These are phyloP conservation scores for Hydra vulgaris DNA, from an alignment of 30 jellyfish, hydroid and myxozoan species.

Conservation along the genomic window DNA sequence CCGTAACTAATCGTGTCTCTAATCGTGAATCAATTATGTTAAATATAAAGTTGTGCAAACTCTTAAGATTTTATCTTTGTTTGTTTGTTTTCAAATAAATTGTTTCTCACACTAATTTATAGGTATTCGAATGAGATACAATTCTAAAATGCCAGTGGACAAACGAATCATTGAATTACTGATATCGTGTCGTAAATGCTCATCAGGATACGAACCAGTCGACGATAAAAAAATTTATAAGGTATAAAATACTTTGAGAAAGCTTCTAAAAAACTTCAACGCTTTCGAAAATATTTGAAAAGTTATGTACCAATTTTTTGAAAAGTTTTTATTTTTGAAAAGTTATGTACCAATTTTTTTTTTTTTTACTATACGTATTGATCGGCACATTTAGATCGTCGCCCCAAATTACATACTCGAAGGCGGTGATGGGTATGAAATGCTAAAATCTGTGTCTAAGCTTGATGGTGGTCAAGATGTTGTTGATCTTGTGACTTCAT, in stretches of 20 bases:
- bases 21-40: too few relatives aligned
- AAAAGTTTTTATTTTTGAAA: too few relatives aligned
- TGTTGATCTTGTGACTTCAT: not conserved
- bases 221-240: slow-evolving; percentile 40
- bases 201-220: slow-evolving; percentile 54
- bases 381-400: slow-evolving; percentile 4
- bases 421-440: slow-evolving; percentile 23
- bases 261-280: not conserved
- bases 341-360: not conserved
- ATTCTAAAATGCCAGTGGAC: slow-evolving; percentile 56
- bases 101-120: not conserved
- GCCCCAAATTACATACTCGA: not conserved
- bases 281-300: too few relatives aligned
- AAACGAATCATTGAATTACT: slow-evolving; percentile 44
- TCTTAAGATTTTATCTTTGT: not conserved
- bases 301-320: too few relatives aligned
- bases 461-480: slow-evolving; percentile 14
- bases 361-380: not conserved
- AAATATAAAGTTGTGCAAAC: too few relatives aligned
- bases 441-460: slow-evolving; percentile 4
- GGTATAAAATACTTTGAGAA: slow-evolving; percentile 15
- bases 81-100: not conserved
- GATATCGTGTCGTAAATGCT: slow-evolving; percentile 53
- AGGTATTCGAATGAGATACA: slow-evolving; percentile 64
- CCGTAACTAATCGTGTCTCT: too few relatives aligned